phyloP scores from a whole-genome alignment of 2,113 vertebrate species.

The Grantiella picta region DNA sequence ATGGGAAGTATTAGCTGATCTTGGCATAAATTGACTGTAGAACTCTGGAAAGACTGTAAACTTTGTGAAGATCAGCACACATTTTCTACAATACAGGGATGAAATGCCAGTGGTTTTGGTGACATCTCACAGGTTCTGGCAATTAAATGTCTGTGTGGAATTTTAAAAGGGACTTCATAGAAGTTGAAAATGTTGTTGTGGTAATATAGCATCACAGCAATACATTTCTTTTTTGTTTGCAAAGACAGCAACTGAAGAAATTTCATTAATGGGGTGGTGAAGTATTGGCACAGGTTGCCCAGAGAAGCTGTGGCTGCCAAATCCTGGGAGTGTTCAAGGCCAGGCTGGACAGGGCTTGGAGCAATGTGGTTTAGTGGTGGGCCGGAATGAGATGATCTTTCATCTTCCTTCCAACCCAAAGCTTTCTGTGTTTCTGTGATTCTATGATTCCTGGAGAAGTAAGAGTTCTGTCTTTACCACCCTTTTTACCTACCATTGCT shows the following conservation, averaged over 20 bases:
- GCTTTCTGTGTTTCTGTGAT: neutral
- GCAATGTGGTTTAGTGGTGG: neutral
- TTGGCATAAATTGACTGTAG: neutral
- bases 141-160: neutral
- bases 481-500: neutral
- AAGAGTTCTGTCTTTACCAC: neutral
- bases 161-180: neutral
- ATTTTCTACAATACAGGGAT: neutral
- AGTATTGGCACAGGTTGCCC: neutral
- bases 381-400: neutral
- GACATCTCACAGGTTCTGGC: neutral
- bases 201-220: neutral
- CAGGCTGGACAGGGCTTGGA: too few species aligned
- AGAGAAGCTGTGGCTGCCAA: neutral
- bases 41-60: neutral
- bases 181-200: neutral
- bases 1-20: neutral
- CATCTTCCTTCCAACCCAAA: neutral
- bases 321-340: neutral
- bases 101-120: neutral
- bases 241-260: neutral
- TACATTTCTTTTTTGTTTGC: neutral
- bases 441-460: neutral
- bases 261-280: neutral
- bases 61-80: neutral